Evolutionary conservation across 35 echinoderm and acorn worm species (phyloP).

Genomic region (Chiridota heheva): DNA sequence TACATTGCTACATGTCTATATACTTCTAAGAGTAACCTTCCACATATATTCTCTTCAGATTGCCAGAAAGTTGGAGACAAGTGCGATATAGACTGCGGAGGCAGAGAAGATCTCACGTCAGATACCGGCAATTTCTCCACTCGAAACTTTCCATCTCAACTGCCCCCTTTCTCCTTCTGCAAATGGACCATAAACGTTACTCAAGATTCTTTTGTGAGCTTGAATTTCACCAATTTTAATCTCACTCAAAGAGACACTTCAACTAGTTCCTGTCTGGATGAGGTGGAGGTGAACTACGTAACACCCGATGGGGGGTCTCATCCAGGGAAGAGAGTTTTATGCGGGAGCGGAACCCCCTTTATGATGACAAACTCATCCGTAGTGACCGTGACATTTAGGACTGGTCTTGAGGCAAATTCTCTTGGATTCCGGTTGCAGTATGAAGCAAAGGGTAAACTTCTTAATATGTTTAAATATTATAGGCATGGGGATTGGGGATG

Average conservation of each 20-base stretch:
- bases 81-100: too few species aligned
- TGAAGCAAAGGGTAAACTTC: conserved; percentile 55
- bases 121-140: background rate
- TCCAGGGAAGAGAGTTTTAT: conserved; percentile 37
- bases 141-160: conserved; percentile 10
- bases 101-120: too few species aligned
- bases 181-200: conserved; percentile 63
- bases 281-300: conserved; percentile 41
- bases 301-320: conserved; percentile 10
- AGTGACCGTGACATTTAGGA: conserved; percentile 60
- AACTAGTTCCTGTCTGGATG: conserved; percentile 53
- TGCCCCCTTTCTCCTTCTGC: conserved; percentile 71
- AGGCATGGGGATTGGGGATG: too few species aligned
- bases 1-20: too few species aligned
- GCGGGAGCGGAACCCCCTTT: conserved; percentile 51
- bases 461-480: too few species aligned
- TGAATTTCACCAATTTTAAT: conserved; percentile 76
- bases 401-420: conserved; percentile 68
- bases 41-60: too few species aligned
- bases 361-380: conserved; percentile 58
- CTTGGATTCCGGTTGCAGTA: conserved; percentile 65
- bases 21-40: too few species aligned
- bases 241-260: conserved; percentile 17
- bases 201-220: conserved; percentile 43
- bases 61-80: too few species aligned